phyloP scores from a whole-genome alignment of 2,113 vertebrate species.

The Melanostigma gelatinosum region DNA sequence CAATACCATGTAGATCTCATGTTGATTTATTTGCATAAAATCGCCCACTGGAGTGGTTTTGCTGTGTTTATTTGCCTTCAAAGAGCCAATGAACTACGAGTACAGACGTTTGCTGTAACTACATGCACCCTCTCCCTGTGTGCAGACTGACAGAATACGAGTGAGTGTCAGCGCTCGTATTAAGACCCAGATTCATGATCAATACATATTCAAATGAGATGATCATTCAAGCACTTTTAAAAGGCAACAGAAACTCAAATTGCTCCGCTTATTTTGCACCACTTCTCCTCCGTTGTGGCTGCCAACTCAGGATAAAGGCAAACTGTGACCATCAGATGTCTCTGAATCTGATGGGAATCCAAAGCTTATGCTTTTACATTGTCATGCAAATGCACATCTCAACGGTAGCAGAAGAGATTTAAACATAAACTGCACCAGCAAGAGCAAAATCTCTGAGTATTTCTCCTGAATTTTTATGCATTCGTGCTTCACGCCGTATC shows the following conservation, averaged over 20 bases:
- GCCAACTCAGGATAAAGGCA: not conserved
- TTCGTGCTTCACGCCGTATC: not conserved
- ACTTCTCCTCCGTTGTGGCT: not conserved
- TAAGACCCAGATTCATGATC: not conserved
- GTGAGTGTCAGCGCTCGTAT: not conserved
- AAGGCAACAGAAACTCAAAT: slow-evolving; percentile 15
- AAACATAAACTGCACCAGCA: not conserved
- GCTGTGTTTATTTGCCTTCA: slow-evolving; percentile 30
- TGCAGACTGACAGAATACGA: slow-evolving; percentile 5
- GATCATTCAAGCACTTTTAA: not conserved
- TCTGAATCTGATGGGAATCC: slow-evolving; percentile 19
- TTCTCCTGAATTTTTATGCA: not conserved
- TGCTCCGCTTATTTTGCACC: not conserved
- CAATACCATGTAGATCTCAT: slow-evolving; percentile 9
- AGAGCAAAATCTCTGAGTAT: not conserved
- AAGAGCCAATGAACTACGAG: slow-evolving; percentile 23
- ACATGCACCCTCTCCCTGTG: slow-evolving; percentile 26
- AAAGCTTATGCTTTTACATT: not conserved
- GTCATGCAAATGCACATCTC: not conserved
- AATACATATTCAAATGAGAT: slow-evolving; percentile 9
- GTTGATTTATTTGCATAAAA: slow-evolving; percentile 43
- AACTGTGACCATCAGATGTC: not conserved
- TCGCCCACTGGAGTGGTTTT: slow-evolving; percentile 23
- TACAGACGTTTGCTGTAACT: slow-evolving; percentile 20
- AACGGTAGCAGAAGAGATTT: not conserved